Conservation (phyloP, 2,888 invertebrate species). For the Epicampocera succincta region DNA sequence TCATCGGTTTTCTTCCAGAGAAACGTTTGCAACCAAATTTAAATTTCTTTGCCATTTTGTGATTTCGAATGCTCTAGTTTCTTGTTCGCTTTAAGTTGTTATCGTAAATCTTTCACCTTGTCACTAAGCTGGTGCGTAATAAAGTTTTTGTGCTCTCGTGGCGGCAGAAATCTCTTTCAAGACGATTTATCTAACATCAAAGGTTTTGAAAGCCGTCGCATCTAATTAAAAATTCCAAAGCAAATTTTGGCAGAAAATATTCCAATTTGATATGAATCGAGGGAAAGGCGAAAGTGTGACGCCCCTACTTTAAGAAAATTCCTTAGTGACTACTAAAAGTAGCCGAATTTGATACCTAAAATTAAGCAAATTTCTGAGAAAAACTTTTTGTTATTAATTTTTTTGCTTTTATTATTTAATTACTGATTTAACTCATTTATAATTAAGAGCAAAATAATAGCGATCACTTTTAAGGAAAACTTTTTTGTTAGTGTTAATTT, state of each 20-base stretch:
- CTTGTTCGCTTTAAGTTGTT: slow-evolving; percentile 51
- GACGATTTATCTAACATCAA: slow-evolving; percentile 45
- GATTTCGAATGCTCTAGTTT: slow-evolving; percentile 68
- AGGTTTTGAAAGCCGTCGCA: slow-evolving; percentile 43
- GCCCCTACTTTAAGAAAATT: not conserved
- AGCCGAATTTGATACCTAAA: too few species aligned
- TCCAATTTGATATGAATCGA: too few species aligned
- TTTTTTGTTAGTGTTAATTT: too few species aligned
- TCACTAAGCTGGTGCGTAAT: slow-evolving; percentile 20
- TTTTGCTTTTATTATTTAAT: too few species aligned
- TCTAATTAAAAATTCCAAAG: slow-evolving; percentile 47
- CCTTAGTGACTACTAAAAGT: too few species aligned
- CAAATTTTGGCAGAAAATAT: slow-evolving; percentile 20
- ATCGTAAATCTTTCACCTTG: slow-evolving; percentile 51
- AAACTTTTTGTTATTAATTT: too few species aligned
- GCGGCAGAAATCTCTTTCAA: slow-evolving; percentile 4
- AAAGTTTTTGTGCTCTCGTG: slow-evolving; percentile 6
- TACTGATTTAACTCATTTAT: too few species aligned
- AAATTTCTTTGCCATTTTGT: slow-evolving; percentile 56
- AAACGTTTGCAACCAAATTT: too few species aligned
- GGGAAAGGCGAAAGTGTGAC: not conserved
- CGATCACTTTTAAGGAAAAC: too few species aligned
- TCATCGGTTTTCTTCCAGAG: too few species aligned
- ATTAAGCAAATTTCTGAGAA: too few species aligned
- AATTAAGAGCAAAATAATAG: too few species aligned